These are phyloP conservation scores for Tetramorium bicarinatum DNA, from an alignment of 2,888 invertebrate genomes.

Conservation along the genomic window DNA sequence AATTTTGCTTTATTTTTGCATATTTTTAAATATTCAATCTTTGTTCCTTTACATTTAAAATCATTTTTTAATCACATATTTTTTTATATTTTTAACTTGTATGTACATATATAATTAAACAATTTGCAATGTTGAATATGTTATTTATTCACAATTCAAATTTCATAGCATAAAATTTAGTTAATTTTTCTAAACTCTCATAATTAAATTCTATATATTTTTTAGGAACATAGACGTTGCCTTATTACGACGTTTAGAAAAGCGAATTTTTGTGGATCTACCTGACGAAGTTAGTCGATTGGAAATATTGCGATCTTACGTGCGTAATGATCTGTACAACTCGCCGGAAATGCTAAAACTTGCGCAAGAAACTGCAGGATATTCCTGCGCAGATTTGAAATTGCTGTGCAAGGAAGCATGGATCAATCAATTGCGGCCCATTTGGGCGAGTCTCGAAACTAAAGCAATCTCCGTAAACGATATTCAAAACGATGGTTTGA, in stretches of 20 bases:
- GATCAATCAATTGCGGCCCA: constrained; percentile 92
- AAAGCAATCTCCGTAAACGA: constrained; percentile 50
- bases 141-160: neutral
- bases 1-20: neutral
- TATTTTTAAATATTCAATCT: neutral
- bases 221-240: constrained; percentile 95
- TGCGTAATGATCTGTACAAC: constrained; percentile 86
- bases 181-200: neutral
- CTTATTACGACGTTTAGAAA: constrained; percentile 95
- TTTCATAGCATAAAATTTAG: neutral
- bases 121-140: neutral
- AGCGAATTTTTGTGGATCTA: constrained; percentile 93
- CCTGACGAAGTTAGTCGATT: constrained; percentile 91
- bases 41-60: neutral
- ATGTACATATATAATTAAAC: neutral
- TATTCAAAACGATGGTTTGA: constrained; percentile 70
- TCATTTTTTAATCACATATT: neutral
- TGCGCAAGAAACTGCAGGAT: constrained; percentile 90
- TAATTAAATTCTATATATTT: constrained; percentile 12
- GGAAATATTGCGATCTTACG: constrained; percentile 89
- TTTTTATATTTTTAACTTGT: neutral
- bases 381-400: constrained; percentile 96
- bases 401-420: constrained; percentile 95
- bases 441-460: constrained; percentile 87
- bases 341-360: constrained; percentile 87